Evolutionary conservation across 2,113 vertebrate genomes (phyloP).

Genomic region (Orthonyx spaldingii): DNA sequence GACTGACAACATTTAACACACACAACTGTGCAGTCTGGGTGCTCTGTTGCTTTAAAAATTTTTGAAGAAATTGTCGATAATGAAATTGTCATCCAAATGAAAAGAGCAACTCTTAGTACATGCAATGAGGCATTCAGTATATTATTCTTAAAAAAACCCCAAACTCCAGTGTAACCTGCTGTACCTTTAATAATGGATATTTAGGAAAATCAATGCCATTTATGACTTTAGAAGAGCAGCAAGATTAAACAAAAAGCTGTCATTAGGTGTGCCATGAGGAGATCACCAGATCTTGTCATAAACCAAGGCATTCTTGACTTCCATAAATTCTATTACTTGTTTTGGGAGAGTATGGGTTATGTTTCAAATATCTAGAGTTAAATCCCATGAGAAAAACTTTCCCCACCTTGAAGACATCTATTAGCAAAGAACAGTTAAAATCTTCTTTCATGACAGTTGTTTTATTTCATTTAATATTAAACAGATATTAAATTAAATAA

Average conservation of each 20-base stretch:
- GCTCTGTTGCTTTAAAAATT: neutral
- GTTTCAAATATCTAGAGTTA: neutral
- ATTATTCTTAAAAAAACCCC: neutral
- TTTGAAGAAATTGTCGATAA: neutral
- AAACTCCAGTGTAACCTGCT: fast-evolving
- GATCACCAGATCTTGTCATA: neutral
- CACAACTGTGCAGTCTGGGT: neutral
- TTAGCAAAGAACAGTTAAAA: neutral
- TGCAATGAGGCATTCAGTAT: neutral
- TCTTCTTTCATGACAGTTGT: neutral
- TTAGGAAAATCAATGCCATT: neutral
- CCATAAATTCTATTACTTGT: neutral
- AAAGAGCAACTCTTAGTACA: neutral
- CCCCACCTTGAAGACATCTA: neutral
- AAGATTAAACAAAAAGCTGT: neutral
- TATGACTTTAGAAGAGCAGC: neutral
- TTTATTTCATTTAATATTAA: neutral
- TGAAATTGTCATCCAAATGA: neutral
- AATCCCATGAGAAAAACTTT: neutral
- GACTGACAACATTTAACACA: neutral
- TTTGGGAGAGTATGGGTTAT: neutral
- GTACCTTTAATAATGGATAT: neutral
- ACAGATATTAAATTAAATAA: neutral
- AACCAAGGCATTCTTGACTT: neutral
- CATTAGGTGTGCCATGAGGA: neutral